Base-by-base conservation (phyloP, 2,797 vertebrate genomes). In the Chaetophractus vellerosus region DNA sequence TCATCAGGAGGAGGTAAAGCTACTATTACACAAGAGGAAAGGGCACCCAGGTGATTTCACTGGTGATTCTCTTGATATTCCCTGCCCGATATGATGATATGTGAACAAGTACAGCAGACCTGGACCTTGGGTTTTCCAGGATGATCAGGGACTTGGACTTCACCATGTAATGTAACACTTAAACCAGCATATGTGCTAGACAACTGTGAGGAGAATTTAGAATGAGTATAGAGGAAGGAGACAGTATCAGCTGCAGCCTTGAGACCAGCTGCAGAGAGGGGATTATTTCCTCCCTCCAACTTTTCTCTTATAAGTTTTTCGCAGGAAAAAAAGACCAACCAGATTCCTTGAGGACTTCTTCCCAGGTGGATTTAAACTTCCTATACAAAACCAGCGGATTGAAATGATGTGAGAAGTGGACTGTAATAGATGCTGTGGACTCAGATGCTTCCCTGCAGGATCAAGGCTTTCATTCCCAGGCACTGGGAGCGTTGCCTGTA, bases 291-390 rank as follows among this genome's bases (percentile, higher is more conserved):
- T 61, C 66, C 28, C 55, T 45, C 28, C 14, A n/a, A 61, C 31
- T 88, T 87, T 85, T 50, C 57, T 55, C 74, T 93, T 68, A 63
- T 5, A 55, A 23, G 5, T 88, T 82, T 93, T 75, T 64, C 31
- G 11, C n/a, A 50, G 57, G 79, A 52, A 72, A 88, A 93, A 55
- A 52, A 23, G 78, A 45, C 48, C 18, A 76, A 24, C 16, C 63
- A 76, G 31, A 66, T 81, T 90, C 55, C 84, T 74, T 82, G 52
- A 93, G 57, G 80, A 55, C 83, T 28, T 91, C 64, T 68, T 87
- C 82, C 74, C 36, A 72, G 36, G 31, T 72, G 14, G 26, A 0
- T 7, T 79, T 79, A 24, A 83, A 79, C 28, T 52, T 52, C 16
- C 52, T 52, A 52, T 52, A 52, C 52, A 52, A 52, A 52, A 52